Base-by-base conservation (phyloP, 1,140 invertebrate species). In the Cydia pomonella region DNA sequence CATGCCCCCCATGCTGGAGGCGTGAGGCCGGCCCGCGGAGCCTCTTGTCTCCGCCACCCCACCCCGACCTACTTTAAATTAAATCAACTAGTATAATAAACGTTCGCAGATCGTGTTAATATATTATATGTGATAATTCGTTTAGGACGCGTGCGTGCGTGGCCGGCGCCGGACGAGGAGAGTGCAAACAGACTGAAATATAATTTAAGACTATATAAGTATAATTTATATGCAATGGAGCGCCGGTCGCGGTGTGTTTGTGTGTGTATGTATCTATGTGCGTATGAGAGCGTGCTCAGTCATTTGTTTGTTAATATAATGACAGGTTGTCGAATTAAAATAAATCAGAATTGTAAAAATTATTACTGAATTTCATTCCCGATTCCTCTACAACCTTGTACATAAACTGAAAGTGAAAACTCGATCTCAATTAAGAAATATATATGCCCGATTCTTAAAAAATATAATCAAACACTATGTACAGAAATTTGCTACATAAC, bases 1-100 rank as follows among this genome's bases (percentile, higher is more conserved):
- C 92, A 94, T 90, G 94, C 93, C 92, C 79, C 93, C 94, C 79
- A 93, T 94, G 93, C 80, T 94, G 84, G 94, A 94, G 85, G 94
- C 94, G 93, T 94, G 94, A 94, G 90, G 80, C 79, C 81, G 87
- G 87, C 89, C 87, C 83, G 89, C 90, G 88, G 91, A 92, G 91
- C 87, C 88, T 69, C 80, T 75, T 77, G 90, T 86, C 89, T 91
- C 90, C 92, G 90, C 91, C 84, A 85, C 85, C 88, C 89, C 87
- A 90, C 87, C 90, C 90, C 90, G 87, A 90, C 87, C 87, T 91
- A 92, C 88, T 87, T 87, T 93, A 89, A 92, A 91, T 89, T 92
- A 86, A 91, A 90, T 87, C 86, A 89, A 87, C 82, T 91, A 93
- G 91, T 90, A 92, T 92, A 84, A 79, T 83, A 80, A 93, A 92